Conservation (phyloP, 2,113 vertebrate genomes). For the Plecturocebus donacophilus region DNA sequence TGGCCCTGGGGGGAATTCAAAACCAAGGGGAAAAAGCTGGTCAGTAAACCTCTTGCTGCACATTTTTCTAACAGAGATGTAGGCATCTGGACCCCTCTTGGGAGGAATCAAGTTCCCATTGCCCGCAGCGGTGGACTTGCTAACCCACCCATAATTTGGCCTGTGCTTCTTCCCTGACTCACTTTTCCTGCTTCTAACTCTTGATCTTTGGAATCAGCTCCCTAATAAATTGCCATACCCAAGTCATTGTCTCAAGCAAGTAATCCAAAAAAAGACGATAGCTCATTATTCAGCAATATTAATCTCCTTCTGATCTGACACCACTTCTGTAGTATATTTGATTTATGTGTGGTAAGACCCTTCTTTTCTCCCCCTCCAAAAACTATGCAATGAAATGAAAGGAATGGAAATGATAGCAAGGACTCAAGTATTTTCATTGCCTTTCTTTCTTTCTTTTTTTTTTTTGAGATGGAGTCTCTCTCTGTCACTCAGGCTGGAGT, state of each 20-base stretch:
- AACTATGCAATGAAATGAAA: neutral
- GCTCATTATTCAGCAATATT: neutral
- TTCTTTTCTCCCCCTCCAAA: neutral
- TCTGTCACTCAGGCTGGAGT: too few species aligned
- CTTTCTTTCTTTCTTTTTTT: neutral
- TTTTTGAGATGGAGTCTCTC: too few species aligned
- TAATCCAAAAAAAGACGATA: neutral
- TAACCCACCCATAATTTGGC: neutral
- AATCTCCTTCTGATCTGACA: neutral
- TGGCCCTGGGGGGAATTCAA: neutral
- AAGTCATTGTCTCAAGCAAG: neutral
- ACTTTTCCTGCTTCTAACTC: neutral
- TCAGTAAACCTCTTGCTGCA: neutral
- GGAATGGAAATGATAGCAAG: neutral
- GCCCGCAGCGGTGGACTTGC: accelerated
- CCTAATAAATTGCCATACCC: neutral
- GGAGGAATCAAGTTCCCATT: neutral
- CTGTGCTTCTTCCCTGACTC: neutral
- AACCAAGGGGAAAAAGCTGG: neutral
- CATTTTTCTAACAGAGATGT: neutral
- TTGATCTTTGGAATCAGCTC: neutral
- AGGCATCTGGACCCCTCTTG: accelerated
- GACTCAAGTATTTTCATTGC: neutral
- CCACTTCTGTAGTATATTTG: neutral
- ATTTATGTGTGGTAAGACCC: neutral